phyloP scores from a whole-genome alignment of 2,797 vertebrate genomes.

The Pempheris klunzingeri region DNA sequence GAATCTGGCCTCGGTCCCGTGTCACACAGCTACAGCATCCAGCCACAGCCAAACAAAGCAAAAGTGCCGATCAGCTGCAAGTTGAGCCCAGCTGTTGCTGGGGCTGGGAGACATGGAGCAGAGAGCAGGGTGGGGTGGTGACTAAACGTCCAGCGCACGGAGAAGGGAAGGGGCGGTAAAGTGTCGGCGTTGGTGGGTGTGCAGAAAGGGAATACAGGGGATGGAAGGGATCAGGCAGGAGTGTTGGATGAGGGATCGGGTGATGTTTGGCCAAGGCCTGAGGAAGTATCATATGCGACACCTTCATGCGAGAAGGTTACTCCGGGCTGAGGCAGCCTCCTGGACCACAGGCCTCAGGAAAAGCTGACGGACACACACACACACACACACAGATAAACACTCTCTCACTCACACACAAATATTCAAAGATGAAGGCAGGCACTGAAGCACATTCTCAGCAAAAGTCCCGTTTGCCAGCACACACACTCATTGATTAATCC shows the following conservation, averaged over 20 bases:
- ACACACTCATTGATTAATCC: conserved; percentile 74
- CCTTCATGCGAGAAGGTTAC: conserved; percentile 84
- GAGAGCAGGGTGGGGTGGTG: conserved; percentile 43
- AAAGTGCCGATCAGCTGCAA: conserved; percentile 80
- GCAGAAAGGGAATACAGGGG: conserved; percentile 67
- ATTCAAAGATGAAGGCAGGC: conserved; percentile 43
- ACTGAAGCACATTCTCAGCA: conserved; percentile 55
- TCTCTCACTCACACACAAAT: conserved; percentile 41
- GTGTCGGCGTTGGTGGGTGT: conserved; percentile 42
- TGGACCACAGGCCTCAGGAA: conserved; percentile 67
- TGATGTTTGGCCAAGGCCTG: conserved; percentile 84
- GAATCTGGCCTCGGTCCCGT: conserved; percentile 6
- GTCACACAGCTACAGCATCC: conserved; percentile 39
- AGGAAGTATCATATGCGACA: conserved; percentile 87
- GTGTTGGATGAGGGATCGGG: conserved; percentile 76
- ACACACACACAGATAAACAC: conserved; percentile 23
- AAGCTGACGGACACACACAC: conserved; percentile 49
- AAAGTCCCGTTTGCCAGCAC: conserved; percentile 47
- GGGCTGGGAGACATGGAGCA: conserved; percentile 43
- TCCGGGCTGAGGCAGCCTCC: conserved; percentile 58
- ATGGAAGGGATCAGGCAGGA: conserved; percentile 69
- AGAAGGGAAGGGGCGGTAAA: conserved; percentile 44
- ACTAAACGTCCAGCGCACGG: conserved; percentile 58
- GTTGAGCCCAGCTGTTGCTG: conserved; percentile 79
- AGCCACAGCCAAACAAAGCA: conserved; percentile 63